Base-by-base conservation (phyloP, 2,113 vertebrate genomes). In the Elephantulus edwardii region DNA sequence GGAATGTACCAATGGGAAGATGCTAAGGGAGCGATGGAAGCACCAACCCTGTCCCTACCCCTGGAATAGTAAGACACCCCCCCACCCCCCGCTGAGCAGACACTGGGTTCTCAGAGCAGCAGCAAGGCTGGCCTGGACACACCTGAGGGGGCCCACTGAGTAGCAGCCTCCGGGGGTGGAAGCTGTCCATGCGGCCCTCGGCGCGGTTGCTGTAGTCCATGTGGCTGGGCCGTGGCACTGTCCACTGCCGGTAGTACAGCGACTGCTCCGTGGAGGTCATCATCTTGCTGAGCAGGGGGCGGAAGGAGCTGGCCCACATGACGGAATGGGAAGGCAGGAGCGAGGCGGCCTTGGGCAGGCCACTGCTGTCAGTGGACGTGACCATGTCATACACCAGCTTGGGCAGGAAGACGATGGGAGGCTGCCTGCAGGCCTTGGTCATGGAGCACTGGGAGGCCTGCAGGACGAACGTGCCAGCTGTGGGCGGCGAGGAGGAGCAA, bases 261-360 rank as follows among this genome's bases (percentile, higher is more conserved):
- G 99, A 99, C 97, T 99, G 99, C 93, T 99, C 99, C 0, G 99
- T 99, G 95, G 98, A 99, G 0, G 99, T 99, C 99, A 99, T 99
- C 96, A 98, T 99, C 96, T 99, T 99, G 96, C 98, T 99, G 96
- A 99, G 98, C 28, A 98, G 96, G 5, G 99, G 99, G 26, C 99
- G 98, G 95, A 99, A 99, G 95, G 99, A 99, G 97, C 99, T 99
- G 84, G 98, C 98, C 99, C 99, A 99, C 85, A 97, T 98, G 22
- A 99, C 98, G 0, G 98, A 98, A 90, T 97, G 98, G n/a, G 99
- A 98, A 10, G 99, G 99, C 94, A 99, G 97, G 88, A 99, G 99
- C 1, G 99, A 99, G 60, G 99, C 98, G 2, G 98, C 98, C 77
- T 99, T 98, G 33, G 99, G 98, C 93, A 99, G 98, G 14, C 99